Evolutionary conservation across 2,113 vertebrate species (phyloP).

Genomic region (Melanerpes aurifrons): DNA sequence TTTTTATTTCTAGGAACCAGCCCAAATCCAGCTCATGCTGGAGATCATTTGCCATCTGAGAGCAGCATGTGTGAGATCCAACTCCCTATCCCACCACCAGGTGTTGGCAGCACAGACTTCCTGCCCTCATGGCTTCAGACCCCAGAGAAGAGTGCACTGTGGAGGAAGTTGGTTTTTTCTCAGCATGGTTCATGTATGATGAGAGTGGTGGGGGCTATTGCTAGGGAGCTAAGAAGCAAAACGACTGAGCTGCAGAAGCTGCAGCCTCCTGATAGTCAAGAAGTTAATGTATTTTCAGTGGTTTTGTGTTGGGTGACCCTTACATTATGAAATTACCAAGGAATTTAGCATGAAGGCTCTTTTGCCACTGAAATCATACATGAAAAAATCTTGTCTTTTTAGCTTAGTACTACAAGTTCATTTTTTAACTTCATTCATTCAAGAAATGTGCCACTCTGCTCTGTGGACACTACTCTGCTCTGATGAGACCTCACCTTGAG

Average conservation of each 20-base stretch:
- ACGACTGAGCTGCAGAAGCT: background rate
- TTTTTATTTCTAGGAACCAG: background rate
- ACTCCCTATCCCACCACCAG: background rate
- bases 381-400: background rate
- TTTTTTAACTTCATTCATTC: background rate
- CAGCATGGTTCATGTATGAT: fast-evolving
- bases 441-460: background rate
- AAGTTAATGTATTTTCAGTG: background rate
- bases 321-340: background rate
- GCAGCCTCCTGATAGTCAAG: background rate
- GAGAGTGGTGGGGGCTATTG: background rate
- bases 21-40: background rate
- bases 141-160: background rate
- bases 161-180: background rate
- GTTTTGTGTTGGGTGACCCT: background rate
- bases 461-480: background rate
- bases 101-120: background rate
- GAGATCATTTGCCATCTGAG: background rate
- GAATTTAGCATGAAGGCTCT: background rate
- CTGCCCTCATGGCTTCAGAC: background rate
- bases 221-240: background rate
- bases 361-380: background rate
- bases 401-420: background rate
- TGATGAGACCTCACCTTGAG: too few relatives aligned
- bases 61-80: background rate